These are phyloP conservation scores for Dendrocopos noguchii DNA, from an alignment of 2,113 vertebrate species.

Conservation along the genomic window DNA sequence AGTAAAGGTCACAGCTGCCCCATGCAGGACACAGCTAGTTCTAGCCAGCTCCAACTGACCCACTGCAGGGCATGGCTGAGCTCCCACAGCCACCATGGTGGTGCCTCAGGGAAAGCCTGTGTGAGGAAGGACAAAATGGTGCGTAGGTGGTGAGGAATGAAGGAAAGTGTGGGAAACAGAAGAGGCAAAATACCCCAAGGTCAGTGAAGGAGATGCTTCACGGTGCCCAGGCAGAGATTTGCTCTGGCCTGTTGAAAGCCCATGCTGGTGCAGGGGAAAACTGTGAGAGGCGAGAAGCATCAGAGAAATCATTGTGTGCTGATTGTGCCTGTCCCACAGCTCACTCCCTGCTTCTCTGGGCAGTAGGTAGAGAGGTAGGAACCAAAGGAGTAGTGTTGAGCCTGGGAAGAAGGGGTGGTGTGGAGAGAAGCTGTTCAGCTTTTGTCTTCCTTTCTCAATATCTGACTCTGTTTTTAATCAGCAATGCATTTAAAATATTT, in stretches of 20 bases:
- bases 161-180: background rate
- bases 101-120: background rate
- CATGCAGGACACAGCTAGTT: fast-evolving
- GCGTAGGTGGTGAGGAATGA: background rate
- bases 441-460: background rate
- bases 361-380: background rate
- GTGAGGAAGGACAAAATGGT: background rate
- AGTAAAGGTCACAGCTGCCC: fast-evolving
- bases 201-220: fast-evolving
- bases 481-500: background rate
- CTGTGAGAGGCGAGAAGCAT: fast-evolving
- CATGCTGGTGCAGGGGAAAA: fast-evolving
- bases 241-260: background rate
- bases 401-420: background rate
- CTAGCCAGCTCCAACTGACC: fast-evolving
- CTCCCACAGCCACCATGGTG: background rate
- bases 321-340: background rate
- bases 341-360: background rate
- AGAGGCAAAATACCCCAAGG: background rate
- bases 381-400: background rate
- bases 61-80: background rate
- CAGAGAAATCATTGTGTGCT: background rate
- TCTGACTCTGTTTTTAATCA: background rate
- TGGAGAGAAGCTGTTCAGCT: background rate
- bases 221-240: background rate